Evolutionary conservation across 1,140 invertebrate genomes (phyloP), one percentile per base, ranked within the genome.

Genomic region (Metaphire vulgaris): DNA sequence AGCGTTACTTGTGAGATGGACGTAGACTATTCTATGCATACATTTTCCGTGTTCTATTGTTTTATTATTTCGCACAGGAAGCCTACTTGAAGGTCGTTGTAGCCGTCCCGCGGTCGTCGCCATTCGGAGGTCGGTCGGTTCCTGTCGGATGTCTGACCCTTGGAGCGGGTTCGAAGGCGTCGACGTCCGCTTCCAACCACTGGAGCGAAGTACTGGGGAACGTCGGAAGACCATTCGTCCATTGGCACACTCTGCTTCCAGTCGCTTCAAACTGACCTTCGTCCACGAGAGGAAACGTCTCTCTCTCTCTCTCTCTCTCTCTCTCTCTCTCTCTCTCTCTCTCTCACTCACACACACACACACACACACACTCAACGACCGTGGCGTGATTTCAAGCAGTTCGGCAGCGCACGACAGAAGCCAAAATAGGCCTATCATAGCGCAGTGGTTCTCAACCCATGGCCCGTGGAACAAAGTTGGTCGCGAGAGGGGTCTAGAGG

Each of bases 251-350:
- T 21, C 41, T 56, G 21, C 41, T 56, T 56, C 41, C 41, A 21
- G n/a, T n/a, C n/a, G 41, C 41, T 56, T 56, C 41, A 21, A 56
- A 56, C 41, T 12, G 41, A 56, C n/a, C n/a, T n/a, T n/a, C n/a
- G n/a, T n/a, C n/a, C n/a, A n/a, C n/a, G n/a, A n/a, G n/a, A n/a
- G n/a, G n/a, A n/a, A n/a, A n/a, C n/a, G n/a, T 66, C 74, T 29
- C 56, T 66, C 56, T 41, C 56, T 66, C 56, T 41, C 74, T 66
- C 72, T 41, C 72, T 72, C 71, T 72, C 71, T 72, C 71, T 72
- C 71, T 72, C 71, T 72, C 71, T 72, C 71, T 72, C 71, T 72
- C 71, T 72, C 71, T 72, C 71, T 72, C 71, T 72, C 33, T 72
- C 71, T 72, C 71, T 72, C 71, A n/a, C 41, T n/a, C 74, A 67